Conservation (phyloP, 2,113 vertebrate species). For the Numenius arquata region DNA sequence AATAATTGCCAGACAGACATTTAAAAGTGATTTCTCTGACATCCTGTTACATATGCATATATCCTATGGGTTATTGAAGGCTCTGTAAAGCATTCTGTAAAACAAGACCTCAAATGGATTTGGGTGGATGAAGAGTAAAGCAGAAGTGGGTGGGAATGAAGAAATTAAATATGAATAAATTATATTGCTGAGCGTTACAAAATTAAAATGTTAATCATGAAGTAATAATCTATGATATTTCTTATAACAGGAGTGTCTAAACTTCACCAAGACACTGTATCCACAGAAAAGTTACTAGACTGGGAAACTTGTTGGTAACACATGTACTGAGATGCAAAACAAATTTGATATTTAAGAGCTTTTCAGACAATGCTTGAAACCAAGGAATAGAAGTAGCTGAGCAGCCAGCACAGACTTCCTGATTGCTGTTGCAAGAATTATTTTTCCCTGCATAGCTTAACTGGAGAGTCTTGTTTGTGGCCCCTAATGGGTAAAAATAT, state of each 20-base stretch:
- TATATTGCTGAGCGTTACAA: neutral
- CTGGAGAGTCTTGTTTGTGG: neutral
- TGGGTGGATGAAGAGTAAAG: slow-evolving; percentile 29
- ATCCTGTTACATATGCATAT: neutral
- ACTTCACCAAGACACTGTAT: neutral
- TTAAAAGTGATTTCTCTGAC: neutral
- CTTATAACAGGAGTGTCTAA: neutral
- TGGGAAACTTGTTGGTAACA: neutral
- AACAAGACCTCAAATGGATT: neutral
- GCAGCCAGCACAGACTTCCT: neutral
- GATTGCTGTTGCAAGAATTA: neutral
- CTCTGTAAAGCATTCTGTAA: neutral
- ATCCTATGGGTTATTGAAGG: neutral
- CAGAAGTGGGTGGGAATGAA: slow-evolving; percentile 18
- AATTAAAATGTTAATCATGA: slow-evolving; percentile 23
- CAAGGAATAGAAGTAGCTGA: neutral
- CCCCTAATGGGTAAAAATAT: neutral
- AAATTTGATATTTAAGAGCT: neutral
- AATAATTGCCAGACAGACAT: slow-evolving; percentile 11
- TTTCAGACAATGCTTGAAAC: neutral
- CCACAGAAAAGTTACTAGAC: neutral
- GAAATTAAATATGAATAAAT: slow-evolving; percentile 5
- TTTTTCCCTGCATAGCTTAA: neutral
- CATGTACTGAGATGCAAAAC: neutral
- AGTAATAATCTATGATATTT: neutral